Conservation (phyloP, 2,113 vertebrate genomes). For the Dipodomys stephensi region DNA sequence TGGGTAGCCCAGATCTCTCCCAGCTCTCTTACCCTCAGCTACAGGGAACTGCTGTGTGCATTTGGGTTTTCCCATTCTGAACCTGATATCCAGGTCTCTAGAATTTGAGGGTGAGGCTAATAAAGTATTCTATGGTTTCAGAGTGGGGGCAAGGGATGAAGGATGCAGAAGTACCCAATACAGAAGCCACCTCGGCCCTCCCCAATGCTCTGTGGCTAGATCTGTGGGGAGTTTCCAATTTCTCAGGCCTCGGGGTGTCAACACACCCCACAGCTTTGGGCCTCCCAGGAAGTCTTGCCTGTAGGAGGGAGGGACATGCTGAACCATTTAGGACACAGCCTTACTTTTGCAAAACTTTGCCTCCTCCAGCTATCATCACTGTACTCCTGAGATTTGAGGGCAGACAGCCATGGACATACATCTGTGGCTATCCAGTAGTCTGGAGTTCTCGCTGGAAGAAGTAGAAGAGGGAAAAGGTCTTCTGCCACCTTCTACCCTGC, state of each 20-base stretch:
- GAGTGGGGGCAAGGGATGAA: background rate
- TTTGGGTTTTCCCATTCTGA: background rate
- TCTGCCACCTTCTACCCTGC: background rate
- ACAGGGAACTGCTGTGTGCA: background rate
- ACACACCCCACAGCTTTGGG: conserved; percentile 33
- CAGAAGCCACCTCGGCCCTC: background rate
- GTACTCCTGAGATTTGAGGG: conserved; percentile 24
- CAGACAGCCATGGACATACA: background rate
- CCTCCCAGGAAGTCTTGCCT: background rate
- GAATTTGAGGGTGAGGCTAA: background rate
- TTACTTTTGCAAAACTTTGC: conserved; percentile 48
- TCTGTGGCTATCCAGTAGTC: background rate
- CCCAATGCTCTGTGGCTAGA: background rate
- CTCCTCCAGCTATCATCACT: conserved; percentile 30
- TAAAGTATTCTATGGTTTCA: background rate
- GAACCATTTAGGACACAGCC: conserved; percentile 35
- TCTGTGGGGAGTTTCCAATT: conserved; percentile 50
- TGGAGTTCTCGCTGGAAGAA: conserved; percentile 46
- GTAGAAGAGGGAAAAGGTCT: background rate
- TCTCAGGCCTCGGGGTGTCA: conserved; percentile 47
- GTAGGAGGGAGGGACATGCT: background rate
- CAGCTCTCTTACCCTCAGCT: background rate
- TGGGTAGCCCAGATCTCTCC: background rate
- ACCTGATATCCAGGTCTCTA: background rate
- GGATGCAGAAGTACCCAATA: background rate